Evolutionary conservation across 2,888 invertebrate genomes (phyloP), one percentile per base, ranked within the genome.

Genomic region (Drosophila yooni): DNA sequence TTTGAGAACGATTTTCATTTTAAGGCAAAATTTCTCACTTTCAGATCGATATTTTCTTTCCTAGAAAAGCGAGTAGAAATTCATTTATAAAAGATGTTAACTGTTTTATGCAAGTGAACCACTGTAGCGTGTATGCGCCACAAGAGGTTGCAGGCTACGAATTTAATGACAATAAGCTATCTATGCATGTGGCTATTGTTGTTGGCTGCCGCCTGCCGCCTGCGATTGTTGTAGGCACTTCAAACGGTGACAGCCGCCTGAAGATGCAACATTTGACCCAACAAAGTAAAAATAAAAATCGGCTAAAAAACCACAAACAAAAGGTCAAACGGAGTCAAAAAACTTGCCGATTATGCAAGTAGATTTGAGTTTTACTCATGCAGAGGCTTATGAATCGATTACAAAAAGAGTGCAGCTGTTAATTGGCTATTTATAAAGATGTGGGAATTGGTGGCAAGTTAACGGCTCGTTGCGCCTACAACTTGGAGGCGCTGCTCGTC

Each of bases 401-500:
- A 31, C n/a, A 10, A 27, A 53, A 31, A 53, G 50, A 52, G 36
- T 70, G 70, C 57, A 76, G 57, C 34, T 77, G 48, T 66, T 63
- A 33, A 62, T 21, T 43, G 50, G 15, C n/a, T 8, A 2, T 29
- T 57, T 57, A 38, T 2, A 15, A 11, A 27, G 48, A 25, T 66
- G 81, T 80, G 77, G 52, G 66, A 66, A 76, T 63, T 52, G 70
- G 56, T 76, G 62, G 80, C 80, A 79, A 65, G 60, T 80, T 78
- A 65, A 68, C 62, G 71, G 65, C 81, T 81, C 68, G 77, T 63
- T 81, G 81, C 66, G 38, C 77, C 77, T 52, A 76, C 75, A 66
- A 60, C 36, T 57, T 11, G 13, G 13, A 15, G 21, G 21, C 4
- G 25, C 46, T 46, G 46, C 15, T 46, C 21, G 25, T 25, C 46